A percentile compares a stretch with the other conserved stretches of the same genome.
These are phyloP conservation scores for Isurus oxyrinchus DNA, from an alignment of 2,113 vertebrate genomes.

Conservation along the genomic window DNA sequence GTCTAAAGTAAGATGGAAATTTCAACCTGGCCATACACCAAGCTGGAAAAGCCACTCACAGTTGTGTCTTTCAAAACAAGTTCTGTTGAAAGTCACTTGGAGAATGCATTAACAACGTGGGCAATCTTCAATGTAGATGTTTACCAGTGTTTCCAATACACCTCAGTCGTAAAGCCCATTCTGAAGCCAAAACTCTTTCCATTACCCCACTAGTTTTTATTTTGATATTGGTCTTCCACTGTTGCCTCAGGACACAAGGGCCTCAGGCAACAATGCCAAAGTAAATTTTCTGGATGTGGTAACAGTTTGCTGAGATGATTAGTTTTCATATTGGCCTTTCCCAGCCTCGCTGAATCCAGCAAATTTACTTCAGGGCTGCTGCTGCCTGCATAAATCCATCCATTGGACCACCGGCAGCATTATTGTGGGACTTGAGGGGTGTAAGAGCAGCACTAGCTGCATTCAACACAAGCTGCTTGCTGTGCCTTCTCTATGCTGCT, in stretches of 20 bases:
- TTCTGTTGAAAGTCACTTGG: neutral
- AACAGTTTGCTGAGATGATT: neutral
- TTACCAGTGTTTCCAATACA: neutral
- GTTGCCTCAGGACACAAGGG: neutral
- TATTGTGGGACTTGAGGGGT: neutral
- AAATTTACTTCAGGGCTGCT: too few species aligned
- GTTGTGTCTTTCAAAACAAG: neutral
- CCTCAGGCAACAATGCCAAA: neutral
- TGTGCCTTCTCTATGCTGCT: neutral
- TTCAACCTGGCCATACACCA: neutral
- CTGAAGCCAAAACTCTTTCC: neutral
- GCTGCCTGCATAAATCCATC: too few species aligned
- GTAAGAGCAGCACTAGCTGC: too few species aligned
- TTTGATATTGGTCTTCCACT: neutral
- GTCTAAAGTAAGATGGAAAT: neutral
- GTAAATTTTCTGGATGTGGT: neutral
- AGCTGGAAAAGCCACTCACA: neutral
- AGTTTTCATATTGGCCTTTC: too few species aligned
- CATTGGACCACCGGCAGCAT: too few species aligned
- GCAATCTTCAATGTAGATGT: neutral
- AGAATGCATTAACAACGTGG: neutral
- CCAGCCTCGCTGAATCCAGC: too few species aligned
- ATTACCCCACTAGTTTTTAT: neutral
- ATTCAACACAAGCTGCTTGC: too few species aligned
- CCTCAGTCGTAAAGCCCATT: neutral